Conservation (phyloP, 2,888 invertebrate genomes). For the Macrophya alboannulata region DNA sequence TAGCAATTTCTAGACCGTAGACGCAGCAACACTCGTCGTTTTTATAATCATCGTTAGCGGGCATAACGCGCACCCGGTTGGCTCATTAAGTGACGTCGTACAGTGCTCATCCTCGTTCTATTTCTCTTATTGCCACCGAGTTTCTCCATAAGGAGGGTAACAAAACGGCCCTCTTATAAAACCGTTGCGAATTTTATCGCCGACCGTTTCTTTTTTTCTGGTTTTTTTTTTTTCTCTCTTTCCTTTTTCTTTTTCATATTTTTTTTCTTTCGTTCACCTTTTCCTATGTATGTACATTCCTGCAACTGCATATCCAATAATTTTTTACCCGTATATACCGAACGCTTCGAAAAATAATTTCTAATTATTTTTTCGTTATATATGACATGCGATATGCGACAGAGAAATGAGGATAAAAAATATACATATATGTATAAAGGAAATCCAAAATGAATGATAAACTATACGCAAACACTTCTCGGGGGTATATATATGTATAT, state of each 20-base stretch:
- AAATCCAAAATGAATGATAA: no score
- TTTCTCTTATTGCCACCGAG: conserved; percentile 36
- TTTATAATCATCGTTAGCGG: conserved; percentile 56
- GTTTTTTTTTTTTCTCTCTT: not conserved
- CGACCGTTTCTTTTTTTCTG: not conserved
- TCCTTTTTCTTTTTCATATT: not conserved
- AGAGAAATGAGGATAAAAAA: no score
- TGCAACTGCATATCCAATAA: not conserved
- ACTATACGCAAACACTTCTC: no score
- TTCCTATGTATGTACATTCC: no score
- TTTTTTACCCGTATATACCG: no score
- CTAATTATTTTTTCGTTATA: no score
- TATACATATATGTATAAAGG: no score
- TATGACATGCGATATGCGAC: no score
- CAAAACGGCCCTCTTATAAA: conserved; percentile 31
- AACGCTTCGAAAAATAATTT: no score
- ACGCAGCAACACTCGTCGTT: conserved; percentile 48
- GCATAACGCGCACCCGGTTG: conserved; percentile 52
- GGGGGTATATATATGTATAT: not conserved
- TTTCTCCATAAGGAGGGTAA: not conserved
- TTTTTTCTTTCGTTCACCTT: no score
- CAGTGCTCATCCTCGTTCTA: conserved; percentile 42
- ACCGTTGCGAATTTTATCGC: conserved; percentile 37
- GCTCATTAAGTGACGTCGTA: conserved; percentile 54
- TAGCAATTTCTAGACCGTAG: conserved; percentile 53